Base-by-base conservation (phyloP, 2,888 invertebrate species). In the Acanthosepion esculentum region DNA sequence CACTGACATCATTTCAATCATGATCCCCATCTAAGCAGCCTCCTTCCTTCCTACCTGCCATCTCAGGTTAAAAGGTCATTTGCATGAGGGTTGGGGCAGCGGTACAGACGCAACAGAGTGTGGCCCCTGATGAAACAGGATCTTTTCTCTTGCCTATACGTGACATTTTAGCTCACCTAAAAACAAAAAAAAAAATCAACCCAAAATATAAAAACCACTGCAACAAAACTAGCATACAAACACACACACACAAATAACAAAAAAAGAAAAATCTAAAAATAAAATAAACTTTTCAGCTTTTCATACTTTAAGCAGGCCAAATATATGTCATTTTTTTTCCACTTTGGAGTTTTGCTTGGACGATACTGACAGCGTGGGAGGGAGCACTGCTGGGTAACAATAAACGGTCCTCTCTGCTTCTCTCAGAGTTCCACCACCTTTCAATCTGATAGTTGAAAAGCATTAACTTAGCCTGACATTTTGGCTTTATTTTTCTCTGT, bases 11-110 rank as follows among this genome's bases (percentile, higher is more conserved):
- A 41, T 29, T 15, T 18, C 2, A 29, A 41, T 93, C n/a, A n/a
- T 78, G 78, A 78, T 78, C 78, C n/a, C 78, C 78, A 78, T 33
- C 78, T 78, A 78, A 78, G 78, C 78, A 78, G 78, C n/a, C 78
- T 78, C n/a, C n/a, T 78, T 33, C 78, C 78, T 33, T 33, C 78
- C 78, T 78, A 78, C 78, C 78, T 78, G 78, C 78, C 59, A 20
- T 59, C 59, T 59, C 59, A 59, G 59, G 59, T 59, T 78, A 78
- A 78, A 53, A 53, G 93, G 53, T 93, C 53, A 53, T 48, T 93
- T 48, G 93, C 48, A 50, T 48, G 41, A 59, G 55, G 48, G 29
- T 23, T 3, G 55, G n/a, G 12, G 55, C 50, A 92, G 92, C 26
- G 29, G 50, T 1, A 26, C 92, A 23, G 33, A 48, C 20, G 48